Evolutionary conservation across 2,888 invertebrate species (phyloP).

Genomic region (Sympetrum striolatum): DNA sequence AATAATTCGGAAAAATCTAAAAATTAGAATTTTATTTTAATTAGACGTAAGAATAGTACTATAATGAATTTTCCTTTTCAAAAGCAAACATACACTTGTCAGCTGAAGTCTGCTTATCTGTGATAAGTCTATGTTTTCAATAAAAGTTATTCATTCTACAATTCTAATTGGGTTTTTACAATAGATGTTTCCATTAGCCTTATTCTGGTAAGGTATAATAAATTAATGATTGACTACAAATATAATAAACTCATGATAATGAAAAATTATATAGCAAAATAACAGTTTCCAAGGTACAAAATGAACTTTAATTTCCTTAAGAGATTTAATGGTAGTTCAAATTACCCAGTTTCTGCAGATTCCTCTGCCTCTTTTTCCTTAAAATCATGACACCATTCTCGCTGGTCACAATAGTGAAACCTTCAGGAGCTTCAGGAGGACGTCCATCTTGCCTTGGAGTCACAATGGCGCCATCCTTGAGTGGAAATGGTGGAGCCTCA

Average conservation of each 20-base stretch:
- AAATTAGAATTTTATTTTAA: too few relatives aligned
- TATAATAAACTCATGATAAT: too few relatives aligned
- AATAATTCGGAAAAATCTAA: too few relatives aligned
- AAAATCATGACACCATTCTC: slow-evolving; percentile 82
- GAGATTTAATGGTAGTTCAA: background rate
- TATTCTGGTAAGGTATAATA: background rate
- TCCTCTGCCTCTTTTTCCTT: slow-evolving; percentile 83
- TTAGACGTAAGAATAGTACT: too few relatives aligned
- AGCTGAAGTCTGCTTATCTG: too few relatives aligned
- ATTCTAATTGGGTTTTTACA: too few relatives aligned
- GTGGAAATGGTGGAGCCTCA: slow-evolving; percentile 58
- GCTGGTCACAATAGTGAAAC: slow-evolving; percentile 79
- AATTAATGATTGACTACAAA: background rate
- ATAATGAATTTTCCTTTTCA: too few relatives aligned
- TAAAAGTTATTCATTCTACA: too few relatives aligned
- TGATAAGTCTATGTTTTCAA: too few relatives aligned
- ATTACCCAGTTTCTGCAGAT: slow-evolving; percentile 78
- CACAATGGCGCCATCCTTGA: slow-evolving; percentile 87
- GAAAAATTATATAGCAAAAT: background rate
- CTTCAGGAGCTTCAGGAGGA: slow-evolving; percentile 75
- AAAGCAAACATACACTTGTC: too few relatives aligned
- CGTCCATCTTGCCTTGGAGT: slow-evolving; percentile 73
- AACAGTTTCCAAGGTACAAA: background rate
- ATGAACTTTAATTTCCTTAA: background rate
- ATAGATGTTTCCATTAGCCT: too few relatives aligned